Evolutionary conservation across 2,113 vertebrate genomes (phyloP).

Genomic region (Hemicordylus capensis): DNA sequence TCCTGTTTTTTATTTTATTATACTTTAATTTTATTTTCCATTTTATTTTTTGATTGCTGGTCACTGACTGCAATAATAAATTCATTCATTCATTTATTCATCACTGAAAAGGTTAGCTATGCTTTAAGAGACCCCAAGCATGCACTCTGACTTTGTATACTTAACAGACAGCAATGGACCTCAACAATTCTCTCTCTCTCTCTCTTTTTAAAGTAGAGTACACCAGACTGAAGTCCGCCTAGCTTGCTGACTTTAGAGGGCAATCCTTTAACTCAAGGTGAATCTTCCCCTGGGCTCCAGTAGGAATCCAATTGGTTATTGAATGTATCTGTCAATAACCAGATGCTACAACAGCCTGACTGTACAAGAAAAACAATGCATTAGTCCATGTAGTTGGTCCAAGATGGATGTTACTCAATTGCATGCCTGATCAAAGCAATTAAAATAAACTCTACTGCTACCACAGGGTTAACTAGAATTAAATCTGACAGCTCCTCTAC

Average conservation of each 20-base stretch:
- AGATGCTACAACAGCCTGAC: background rate
- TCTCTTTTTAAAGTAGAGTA: background rate
- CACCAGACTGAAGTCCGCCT: background rate
- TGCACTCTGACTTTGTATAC: background rate
- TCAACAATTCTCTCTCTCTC: background rate
- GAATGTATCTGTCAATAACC: background rate
- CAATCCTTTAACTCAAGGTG: background rate
- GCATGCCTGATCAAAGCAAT: constrained; percentile 37
- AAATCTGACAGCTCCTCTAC: constrained; percentile 44
- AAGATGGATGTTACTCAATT: background rate
- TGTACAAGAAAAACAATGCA: background rate
- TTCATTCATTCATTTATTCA: too few species aligned
- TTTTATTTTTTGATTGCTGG: too few species aligned
- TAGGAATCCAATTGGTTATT: background rate
- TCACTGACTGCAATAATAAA: background rate
- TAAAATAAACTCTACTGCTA: constrained; percentile 30
- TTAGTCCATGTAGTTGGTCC: background rate
- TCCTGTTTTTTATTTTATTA: too few species aligned
- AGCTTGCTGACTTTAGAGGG: background rate
- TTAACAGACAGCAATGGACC: background rate
- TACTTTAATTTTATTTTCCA: too few species aligned
- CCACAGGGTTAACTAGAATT: constrained; percentile 45
- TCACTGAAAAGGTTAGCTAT: background rate
- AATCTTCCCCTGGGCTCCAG: background rate
- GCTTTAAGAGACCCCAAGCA: background rate